These are phyloP conservation scores for Lobophora halterata DNA, from an alignment of 2,888 invertebrate species.

Conservation along the genomic window DNA sequence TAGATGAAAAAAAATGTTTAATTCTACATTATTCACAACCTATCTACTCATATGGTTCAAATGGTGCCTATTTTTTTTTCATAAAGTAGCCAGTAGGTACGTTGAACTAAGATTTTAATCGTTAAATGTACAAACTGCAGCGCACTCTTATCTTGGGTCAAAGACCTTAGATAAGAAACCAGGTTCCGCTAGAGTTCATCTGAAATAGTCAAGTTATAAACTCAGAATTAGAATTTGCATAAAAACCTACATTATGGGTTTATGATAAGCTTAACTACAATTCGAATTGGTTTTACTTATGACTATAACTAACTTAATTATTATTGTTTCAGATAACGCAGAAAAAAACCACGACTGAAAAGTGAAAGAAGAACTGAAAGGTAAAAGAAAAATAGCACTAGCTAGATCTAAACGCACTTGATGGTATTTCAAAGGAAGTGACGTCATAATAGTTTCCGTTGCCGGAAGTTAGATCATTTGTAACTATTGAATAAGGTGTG, in stretches of 20 bases:
- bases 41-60: no score
- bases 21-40: no score
- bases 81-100: conserved; percentile 11
- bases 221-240: no score
- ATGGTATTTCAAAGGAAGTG: conserved; percentile 34
- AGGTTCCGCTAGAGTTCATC: conserved; percentile 5
- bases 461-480: conserved; percentile 42
- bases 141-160: conserved; percentile 41
- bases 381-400: conserved; percentile 19
- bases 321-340: conserved; percentile 25
- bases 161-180: conserved; percentile 41
- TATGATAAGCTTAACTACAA: no score
- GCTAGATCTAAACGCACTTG: neutral
- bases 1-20: no score
- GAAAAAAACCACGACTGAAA: conserved; percentile 7
- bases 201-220: neutral
- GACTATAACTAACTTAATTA: neutral
- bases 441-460: conserved; percentile 34
- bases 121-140: conserved; percentile 11
- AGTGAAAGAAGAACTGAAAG: no score
- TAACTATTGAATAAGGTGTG: conserved; percentile 13
- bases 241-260: no score
- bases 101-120: conserved; percentile 27
- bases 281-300: no score
- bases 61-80: no score